Percentiles rank a stretch among this genome's conserved stretches.
phyloP scores from a whole-genome alignment of 2,797 vertebrate genomes.

The Melopsittacus undulatus region DNA sequence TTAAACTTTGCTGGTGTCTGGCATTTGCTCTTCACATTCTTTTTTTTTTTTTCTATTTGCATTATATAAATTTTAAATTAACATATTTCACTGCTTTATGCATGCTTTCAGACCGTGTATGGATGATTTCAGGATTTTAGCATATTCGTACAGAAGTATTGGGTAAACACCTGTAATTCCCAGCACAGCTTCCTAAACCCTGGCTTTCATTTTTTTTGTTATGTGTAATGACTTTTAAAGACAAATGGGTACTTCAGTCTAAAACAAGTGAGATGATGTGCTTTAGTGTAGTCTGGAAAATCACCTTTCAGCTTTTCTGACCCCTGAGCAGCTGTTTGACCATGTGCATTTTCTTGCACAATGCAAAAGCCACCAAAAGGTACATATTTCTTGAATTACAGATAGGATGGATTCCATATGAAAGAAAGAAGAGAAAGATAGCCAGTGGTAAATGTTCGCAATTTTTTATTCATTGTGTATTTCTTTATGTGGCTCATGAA shows the following conservation, averaged over 20 bases:
- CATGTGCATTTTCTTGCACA: background rate
- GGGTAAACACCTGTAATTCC: background rate
- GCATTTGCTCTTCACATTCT: background rate
- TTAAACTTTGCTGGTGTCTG: background rate
- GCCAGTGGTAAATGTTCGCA: background rate
- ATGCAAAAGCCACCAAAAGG: background rate
- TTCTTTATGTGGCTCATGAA: background rate
- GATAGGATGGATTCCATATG: background rate
- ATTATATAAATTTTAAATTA: background rate
- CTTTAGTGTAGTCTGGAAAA: background rate
- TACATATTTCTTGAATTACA: accelerated
- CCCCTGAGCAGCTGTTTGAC: background rate
- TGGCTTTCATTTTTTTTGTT: background rate
- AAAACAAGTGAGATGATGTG: background rate
- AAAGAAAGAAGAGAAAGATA: background rate
- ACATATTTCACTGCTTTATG: background rate
- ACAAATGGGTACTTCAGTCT: background rate
- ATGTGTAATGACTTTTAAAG: background rate
- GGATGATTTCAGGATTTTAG: background rate
- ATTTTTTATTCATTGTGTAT: background rate
- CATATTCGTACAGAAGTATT: background rate
- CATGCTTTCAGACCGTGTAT: background rate
- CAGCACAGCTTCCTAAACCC: background rate
- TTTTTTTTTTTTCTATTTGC: background rate
- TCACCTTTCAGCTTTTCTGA: background rate